Percentiles rank a stretch among this genome's conserved stretches.
These are phyloP conservation scores for Charina bottae DNA, from an alignment of 2,113 vertebrate genomes.

Conservation along the genomic window DNA sequence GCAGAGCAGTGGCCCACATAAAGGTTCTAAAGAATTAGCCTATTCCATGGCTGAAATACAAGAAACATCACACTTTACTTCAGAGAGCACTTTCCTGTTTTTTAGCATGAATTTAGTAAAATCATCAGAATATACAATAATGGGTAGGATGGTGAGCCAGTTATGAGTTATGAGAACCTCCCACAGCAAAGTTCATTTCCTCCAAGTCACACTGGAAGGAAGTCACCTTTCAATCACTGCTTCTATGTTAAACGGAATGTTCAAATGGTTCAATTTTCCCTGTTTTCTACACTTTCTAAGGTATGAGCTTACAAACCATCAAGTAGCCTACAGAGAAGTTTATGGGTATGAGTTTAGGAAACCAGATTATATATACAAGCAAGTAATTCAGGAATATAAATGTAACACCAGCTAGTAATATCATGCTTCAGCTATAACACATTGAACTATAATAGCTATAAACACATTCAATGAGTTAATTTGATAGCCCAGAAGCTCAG, in stretches of 20 bases:
- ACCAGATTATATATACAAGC: not conserved
- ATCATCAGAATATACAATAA: not conserved
- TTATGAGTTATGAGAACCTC: slow-evolving; percentile 41
- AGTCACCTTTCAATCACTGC: slow-evolving; percentile 29
- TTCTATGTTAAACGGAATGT: slow-evolving; percentile 36
- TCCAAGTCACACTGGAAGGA: slow-evolving; percentile 42
- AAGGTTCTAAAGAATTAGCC: not conserved
- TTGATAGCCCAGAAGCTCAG: not conserved
- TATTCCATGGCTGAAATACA: not conserved
- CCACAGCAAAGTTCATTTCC: slow-evolving; percentile 10
- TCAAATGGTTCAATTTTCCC: not conserved
- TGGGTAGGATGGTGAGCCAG: not conserved
- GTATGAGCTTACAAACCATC: not conserved
- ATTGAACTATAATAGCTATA: not conserved
- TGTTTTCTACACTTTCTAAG: not conserved
- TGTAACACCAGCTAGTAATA: not conserved
- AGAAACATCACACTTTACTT: not conserved
- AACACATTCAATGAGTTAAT: not conserved
- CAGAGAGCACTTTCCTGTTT: not conserved
- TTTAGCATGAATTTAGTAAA: not conserved
- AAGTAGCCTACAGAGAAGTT: not conserved
- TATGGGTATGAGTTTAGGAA: not conserved
- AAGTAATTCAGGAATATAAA: not conserved
- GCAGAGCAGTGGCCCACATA: not conserved
- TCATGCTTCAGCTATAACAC: not conserved